Percentiles rank a stretch among this genome's conserved stretches.
Evolutionary conservation across 2,888 invertebrate genomes (phyloP).

Genomic region (Suillia variegata): DNA sequence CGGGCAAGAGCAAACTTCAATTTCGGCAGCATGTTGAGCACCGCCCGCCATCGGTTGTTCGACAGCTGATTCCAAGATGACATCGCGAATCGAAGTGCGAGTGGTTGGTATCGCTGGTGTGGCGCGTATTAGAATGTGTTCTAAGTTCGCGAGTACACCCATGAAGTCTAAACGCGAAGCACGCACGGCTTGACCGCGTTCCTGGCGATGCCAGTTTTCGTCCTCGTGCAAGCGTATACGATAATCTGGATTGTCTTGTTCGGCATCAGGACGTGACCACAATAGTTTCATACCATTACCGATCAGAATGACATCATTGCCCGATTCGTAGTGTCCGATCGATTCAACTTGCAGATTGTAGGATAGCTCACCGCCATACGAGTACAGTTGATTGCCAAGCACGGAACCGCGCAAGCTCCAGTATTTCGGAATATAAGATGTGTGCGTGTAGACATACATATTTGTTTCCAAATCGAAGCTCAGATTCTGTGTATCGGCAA

Average conservation of each 20-base stretch:
- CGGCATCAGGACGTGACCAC: constrained; percentile 64
- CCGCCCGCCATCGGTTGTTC: constrained; percentile 63
- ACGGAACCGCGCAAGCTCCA: constrained; percentile 77
- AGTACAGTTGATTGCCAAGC: constrained; percentile 77
- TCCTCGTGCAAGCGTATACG: constrained; percentile 70
- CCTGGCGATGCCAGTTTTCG: constrained; percentile 71
- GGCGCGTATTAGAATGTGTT: constrained; percentile 82
- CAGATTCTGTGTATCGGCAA: constrained; percentile 51
- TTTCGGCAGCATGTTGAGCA: constrained; percentile 70
- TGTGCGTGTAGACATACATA: constrained; percentile 67
- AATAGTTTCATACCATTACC: constrained; percentile 78
- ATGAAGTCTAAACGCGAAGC: constrained; percentile 83
- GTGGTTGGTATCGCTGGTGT: constrained; percentile 67
- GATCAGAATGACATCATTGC: constrained; percentile 81
- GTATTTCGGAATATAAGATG: constrained; percentile 65
- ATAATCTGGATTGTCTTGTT: constrained; percentile 41
- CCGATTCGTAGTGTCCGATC: constrained; percentile 65
- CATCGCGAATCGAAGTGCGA: constrained; percentile 73
- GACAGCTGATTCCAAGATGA: constrained; percentile 81
- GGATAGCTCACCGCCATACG: constrained; percentile 84
- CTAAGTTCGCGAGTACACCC: constrained; percentile 81
- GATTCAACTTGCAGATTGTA: constrained; percentile 75
- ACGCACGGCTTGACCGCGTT: constrained; percentile 63
- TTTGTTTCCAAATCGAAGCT: constrained; percentile 65
- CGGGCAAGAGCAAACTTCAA: constrained; percentile 88